phyloP scores from a whole-genome alignment of 2,797 vertebrate genomes.

The Peromyscus aztecus region DNA sequence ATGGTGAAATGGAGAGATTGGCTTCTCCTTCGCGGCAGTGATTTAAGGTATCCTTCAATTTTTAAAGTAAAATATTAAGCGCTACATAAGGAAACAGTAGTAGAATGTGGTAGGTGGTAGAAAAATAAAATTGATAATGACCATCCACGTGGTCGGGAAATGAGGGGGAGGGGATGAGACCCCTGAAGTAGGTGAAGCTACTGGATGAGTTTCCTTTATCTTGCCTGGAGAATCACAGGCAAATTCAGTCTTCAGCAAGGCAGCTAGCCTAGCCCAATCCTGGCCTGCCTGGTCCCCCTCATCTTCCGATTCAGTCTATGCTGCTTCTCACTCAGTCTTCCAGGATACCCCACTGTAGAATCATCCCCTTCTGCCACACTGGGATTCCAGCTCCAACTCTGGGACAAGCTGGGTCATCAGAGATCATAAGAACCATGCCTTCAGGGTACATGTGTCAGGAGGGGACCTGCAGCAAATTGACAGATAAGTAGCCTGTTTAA shows the following conservation, averaged over 20 bases:
- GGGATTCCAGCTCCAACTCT: neutral
- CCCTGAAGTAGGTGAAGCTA: neutral
- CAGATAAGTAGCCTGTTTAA: neutral
- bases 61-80: neutral
- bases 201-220: neutral
- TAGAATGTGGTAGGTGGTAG: neutral
- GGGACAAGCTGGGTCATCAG: neutral
- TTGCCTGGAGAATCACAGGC: neutral
- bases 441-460: neutral
- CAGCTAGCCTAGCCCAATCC: neutral
- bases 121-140: neutral
- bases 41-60: slow-evolving; percentile 2
- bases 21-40: neutral
- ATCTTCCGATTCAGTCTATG: neutral
- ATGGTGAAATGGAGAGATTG: neutral
- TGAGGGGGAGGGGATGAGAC: neutral
- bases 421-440: neutral
- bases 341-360: neutral
- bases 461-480: neutral
- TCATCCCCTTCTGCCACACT: neutral
- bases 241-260: neutral
- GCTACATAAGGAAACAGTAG: neutral
- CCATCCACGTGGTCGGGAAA: neutral
- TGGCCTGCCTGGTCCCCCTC: neutral
- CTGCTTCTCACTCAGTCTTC: neutral